phyloP scores from a whole-genome alignment of 2,888 invertebrate genomes.

The Bembecia ichneumoniformis region DNA sequence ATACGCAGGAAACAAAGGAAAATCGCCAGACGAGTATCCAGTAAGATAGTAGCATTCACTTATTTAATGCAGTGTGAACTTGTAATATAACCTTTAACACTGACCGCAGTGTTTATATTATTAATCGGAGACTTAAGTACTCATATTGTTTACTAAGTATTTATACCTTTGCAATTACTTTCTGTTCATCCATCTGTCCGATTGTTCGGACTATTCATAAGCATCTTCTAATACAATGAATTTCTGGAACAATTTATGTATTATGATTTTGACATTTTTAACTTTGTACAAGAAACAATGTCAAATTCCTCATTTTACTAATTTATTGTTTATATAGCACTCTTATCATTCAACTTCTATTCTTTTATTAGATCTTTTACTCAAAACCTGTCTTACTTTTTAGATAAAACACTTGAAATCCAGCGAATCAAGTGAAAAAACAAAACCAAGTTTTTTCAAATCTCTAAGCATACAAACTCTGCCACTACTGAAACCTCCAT shows the following conservation, averaged over 20 bases:
- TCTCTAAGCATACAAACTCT: slow-evolving; percentile 67
- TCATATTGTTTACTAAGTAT: background rate
- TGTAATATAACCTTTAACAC: no score
- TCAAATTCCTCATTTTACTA: no score
- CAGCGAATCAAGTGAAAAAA: slow-evolving; percentile 17
- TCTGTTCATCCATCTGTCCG: no score
- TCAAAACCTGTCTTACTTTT: slow-evolving; percentile 10
- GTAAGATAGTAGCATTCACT: slow-evolving; percentile 29
- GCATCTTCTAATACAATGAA: no score
- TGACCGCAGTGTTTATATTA: no score
- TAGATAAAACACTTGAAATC: slow-evolving; percentile 41
- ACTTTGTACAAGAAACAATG: no score
- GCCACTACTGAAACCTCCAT: slow-evolving; percentile 66
- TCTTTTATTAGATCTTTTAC: no score
- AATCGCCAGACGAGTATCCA: slow-evolving; percentile 55
- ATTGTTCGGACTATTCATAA: no score
- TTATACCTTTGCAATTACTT: background rate
- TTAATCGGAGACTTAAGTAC: background rate
- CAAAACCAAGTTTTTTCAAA: slow-evolving; percentile 31
- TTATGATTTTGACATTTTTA: no score
- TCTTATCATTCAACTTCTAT: no score
- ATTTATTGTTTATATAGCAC: no score
- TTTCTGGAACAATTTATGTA: no score
- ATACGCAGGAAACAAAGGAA: slow-evolving; percentile 61
- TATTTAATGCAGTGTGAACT: slow-evolving; percentile 8